Percentiles rank a stretch among this genome's conserved stretches.
Evolutionary conservation across 1,140 invertebrate genomes (phyloP).

Genomic region (Formica exsecta): DNA sequence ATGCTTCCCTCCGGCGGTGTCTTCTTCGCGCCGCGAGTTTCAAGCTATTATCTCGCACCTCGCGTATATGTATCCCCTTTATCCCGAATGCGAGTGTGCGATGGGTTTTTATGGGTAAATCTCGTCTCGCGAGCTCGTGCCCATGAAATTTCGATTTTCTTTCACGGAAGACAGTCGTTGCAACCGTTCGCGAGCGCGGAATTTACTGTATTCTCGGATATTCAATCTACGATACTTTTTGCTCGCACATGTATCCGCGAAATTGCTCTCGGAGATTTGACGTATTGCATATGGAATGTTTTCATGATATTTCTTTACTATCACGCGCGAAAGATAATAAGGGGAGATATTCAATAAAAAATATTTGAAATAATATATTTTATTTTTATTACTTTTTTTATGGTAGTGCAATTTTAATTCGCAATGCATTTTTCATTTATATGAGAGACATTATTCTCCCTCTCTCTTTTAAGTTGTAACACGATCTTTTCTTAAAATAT

Average conservation of each 20-base stretch:
- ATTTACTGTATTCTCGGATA: constrained; percentile 31
- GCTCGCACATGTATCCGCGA: constrained; percentile 23
- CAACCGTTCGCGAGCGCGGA: constrained; percentile 7
- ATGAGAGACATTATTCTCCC: background rate
- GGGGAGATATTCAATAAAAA: background rate
- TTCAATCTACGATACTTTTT: constrained; percentile 60
- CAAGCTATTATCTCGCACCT: constrained; percentile 34
- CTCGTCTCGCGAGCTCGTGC: constrained; percentile 6
- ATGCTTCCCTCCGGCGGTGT: constrained; percentile 25
- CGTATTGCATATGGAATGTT: background rate
- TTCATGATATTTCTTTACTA: background rate
- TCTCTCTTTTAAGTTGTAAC: background rate
- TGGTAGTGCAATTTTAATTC: too few species aligned
- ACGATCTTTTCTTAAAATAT: background rate
- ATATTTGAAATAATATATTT: background rate
- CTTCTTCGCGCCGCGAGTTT: background rate
- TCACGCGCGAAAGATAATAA: background rate
- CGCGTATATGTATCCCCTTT: background rate
- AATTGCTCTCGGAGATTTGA: constrained; percentile 25
- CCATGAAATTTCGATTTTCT: constrained; percentile 67
- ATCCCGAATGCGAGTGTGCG: constrained; percentile 10
- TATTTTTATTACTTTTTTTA: background rate
- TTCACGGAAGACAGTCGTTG: constrained; percentile 37
- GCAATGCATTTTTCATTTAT: background rate
- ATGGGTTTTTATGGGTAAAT: constrained; percentile 52